Percentiles rank a stretch among this genome's conserved stretches.
phyloP scores from a whole-genome alignment of 2,797 vertebrate genomes.

The Diceros bicornis region DNA sequence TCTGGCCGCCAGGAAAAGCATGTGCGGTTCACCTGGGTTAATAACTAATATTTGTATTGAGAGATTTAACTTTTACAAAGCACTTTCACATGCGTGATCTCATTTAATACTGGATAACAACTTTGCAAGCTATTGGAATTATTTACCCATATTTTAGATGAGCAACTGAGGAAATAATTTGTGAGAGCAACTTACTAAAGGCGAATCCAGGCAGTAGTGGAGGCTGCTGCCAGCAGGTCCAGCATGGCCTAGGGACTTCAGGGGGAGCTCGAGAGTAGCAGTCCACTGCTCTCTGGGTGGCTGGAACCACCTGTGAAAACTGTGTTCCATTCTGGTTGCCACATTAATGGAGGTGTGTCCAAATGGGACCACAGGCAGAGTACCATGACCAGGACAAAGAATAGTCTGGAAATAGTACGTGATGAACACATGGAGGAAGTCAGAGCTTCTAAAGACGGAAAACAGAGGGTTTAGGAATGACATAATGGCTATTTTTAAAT shows the following conservation, averaged over 20 bases:
- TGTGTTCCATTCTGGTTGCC: not conserved
- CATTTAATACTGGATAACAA: not conserved
- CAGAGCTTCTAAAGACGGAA: not conserved
- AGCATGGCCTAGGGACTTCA: not conserved
- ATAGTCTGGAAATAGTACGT: not conserved
- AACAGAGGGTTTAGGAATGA: conserved; percentile 11
- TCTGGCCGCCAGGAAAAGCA: not conserved
- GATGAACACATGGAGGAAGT: not conserved
- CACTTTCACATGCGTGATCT: not conserved
- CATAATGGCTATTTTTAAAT: not conserved
- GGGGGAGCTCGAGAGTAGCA: not conserved
- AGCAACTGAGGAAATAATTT: not conserved
- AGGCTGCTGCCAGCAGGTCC: not conserved
- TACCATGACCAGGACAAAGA: not conserved
- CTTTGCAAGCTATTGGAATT: not conserved
- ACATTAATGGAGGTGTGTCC: not conserved
- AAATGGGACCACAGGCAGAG: not conserved
- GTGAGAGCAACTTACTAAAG: not conserved
- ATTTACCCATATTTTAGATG: not conserved
- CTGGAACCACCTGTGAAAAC: not conserved
- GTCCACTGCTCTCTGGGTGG: not conserved
- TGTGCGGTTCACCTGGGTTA: not conserved
- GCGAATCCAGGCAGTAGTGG: not conserved
- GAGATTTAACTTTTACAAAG: conserved; percentile 33
- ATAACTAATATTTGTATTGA: conserved; percentile 29